Percentiles rank a stretch among this genome's conserved stretches.
Conservation (phyloP, 1,140 invertebrate genomes). For the Drosophila santomea region DNA sequence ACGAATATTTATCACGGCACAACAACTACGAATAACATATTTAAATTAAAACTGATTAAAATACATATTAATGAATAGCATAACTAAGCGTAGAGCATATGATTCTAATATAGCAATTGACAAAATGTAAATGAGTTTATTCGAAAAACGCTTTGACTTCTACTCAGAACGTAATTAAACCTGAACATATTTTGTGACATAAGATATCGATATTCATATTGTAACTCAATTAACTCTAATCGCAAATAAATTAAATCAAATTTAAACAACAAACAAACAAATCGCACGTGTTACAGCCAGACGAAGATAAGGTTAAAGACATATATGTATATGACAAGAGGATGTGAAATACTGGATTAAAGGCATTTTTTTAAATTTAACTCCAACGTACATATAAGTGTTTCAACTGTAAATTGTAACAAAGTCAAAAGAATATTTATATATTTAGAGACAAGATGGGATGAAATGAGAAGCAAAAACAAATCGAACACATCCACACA, state of each 20-base stretch:
- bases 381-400: constrained; percentile 67
- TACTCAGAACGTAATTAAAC: constrained; percentile 51
- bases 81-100: constrained; percentile 44
- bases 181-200: constrained; percentile 56
- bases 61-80: constrained; percentile 47
- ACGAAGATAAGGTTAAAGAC: constrained; percentile 14
- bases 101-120: constrained; percentile 53
- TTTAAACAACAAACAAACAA: constrained; percentile 59
- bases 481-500: constrained; percentile 26
- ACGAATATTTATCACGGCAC: constrained; percentile 53
- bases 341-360: constrained; percentile 27
- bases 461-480: constrained; percentile 13
- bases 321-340: constrained; percentile 34
- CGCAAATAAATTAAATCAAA: constrained; percentile 68
- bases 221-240: constrained; percentile 57
- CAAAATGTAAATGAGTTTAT: constrained; percentile 51
- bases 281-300: constrained; percentile 77
- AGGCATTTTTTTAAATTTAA: constrained; percentile 73
- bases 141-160: constrained; percentile 58
- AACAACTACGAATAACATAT: constrained; percentile 48
- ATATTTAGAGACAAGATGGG: constrained; percentile 15
- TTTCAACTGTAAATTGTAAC: constrained; percentile 78
- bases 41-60: constrained; percentile 53
- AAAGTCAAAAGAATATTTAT: constrained; percentile 52
- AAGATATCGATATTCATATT: constrained; percentile 54